Percentiles rank a stretch among this genome's conserved stretches.
Evolutionary conservation across 2,888 invertebrate species (phyloP).

Genomic region (Mythimna vitellina): DNA sequence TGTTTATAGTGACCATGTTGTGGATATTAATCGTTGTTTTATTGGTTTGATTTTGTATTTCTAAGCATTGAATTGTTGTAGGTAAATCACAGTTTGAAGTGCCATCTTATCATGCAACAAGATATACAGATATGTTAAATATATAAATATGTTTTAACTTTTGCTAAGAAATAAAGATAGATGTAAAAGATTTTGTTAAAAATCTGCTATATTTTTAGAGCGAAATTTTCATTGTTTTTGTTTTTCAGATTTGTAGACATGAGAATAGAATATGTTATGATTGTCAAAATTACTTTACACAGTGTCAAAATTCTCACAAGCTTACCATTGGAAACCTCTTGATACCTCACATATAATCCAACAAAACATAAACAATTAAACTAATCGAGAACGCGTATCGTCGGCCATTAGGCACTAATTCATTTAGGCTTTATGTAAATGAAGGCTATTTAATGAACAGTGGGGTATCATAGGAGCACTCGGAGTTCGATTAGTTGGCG

Average conservation of each 20-base stretch:
- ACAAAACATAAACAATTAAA: constrained; percentile 50
- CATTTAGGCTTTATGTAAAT: constrained; percentile 69
- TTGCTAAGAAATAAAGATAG: background rate
- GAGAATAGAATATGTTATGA: background rate
- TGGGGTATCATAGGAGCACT: constrained; percentile 62
- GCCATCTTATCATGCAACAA: background rate
- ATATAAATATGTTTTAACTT: background rate
- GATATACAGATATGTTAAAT: no score
- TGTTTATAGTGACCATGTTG: constrained; percentile 22
- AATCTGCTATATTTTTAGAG: background rate
- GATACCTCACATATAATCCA: constrained; percentile 9
- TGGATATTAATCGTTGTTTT: constrained; percentile 32
- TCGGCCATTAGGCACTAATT: constrained; percentile 53
- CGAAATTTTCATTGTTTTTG: no score
- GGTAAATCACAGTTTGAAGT: background rate
- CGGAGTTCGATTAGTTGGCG: constrained; percentile 45
- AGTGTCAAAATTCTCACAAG: background rate
- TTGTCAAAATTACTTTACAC: background rate
- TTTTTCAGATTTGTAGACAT: background rate
- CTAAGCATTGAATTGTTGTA: background rate
- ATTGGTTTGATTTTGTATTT: constrained; percentile 21
- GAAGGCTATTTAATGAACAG: constrained; percentile 66
- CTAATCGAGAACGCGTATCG: constrained; percentile 50
- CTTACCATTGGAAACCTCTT: background rate
- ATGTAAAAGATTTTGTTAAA: background rate